Evolutionary conservation across 2,113 vertebrate species (phyloP).

Genomic region (Cochlearius cochlearius): DNA sequence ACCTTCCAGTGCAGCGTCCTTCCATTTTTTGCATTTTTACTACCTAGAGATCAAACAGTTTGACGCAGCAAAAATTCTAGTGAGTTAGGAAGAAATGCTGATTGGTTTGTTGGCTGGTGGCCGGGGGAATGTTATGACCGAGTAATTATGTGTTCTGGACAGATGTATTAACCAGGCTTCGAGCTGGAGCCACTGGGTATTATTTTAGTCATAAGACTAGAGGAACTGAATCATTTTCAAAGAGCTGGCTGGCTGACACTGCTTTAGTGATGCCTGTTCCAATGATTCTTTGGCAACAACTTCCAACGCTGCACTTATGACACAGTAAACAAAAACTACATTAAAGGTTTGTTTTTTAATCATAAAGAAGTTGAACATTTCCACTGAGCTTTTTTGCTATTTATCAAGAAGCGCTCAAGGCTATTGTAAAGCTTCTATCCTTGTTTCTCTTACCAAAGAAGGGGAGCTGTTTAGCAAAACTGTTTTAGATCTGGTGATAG

Average conservation of each 20-base stretch:
- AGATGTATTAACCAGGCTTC: slow-evolving; percentile 94
- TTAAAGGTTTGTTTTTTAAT: slow-evolving; percentile 80
- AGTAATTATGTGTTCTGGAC: slow-evolving; percentile 90
- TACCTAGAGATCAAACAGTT: slow-evolving; percentile 87
- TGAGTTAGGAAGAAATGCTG: slow-evolving; percentile 78
- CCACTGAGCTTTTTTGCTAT: slow-evolving; percentile 68
- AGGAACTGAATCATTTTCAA: slow-evolving; percentile 82
- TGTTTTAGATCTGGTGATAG: neutral
- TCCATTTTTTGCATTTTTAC: slow-evolving; percentile 78
- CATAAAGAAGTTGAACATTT: slow-evolving; percentile 74
- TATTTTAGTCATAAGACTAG: slow-evolving; percentile 85
- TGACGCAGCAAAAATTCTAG: slow-evolving; percentile 85
- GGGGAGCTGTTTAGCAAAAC: slow-evolving; percentile 34
- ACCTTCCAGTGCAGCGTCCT: slow-evolving; percentile 71
- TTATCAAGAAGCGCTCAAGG: slow-evolving; percentile 71
- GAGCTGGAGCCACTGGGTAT: slow-evolving; percentile 90
- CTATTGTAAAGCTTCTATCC: slow-evolving; percentile 59
- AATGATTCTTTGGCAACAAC: slow-evolving; percentile 78
- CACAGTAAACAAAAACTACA: slow-evolving; percentile 83
- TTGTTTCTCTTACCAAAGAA: slow-evolving; percentile 45
- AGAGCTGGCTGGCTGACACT: slow-evolving; percentile 77
- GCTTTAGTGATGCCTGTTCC: slow-evolving; percentile 75
- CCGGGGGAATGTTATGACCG: slow-evolving; percentile 88
- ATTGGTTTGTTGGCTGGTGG: slow-evolving; percentile 85
- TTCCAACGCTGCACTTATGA: slow-evolving; percentile 78